Evolutionary conservation across 2,888 invertebrate species (phyloP), one percentile per base, ranked within the genome.

Genomic region (Tethea ocularis): DNA sequence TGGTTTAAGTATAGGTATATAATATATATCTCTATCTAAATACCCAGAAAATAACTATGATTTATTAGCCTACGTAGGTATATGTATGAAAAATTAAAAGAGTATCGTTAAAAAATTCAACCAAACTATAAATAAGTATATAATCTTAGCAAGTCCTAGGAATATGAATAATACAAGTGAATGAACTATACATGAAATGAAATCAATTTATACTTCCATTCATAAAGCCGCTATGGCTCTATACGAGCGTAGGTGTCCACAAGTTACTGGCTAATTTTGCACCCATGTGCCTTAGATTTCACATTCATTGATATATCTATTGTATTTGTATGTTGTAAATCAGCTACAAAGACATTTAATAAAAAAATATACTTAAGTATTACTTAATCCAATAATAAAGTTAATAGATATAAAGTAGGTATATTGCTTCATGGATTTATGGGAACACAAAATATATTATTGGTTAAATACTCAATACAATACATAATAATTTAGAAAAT

Each of bases 121-220:
- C 33, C 2, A 33, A 13, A 33, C 4, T 33, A 13, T 33, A 33
- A 74, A 80, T 80, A 33, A 74, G 80, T 80, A 72, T 68, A 60
- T 46, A 55, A 59, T 58, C 68, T 15, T 26, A 26, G 7, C 7
- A 26, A 26, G 56, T 61, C 61, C 58, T 62, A 61, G 60, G 66
- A 65, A 63, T 63, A 69, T 75, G 73, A 77, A 79, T 78, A 77
- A 76, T 73, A 74, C 66, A 69, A 80, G 82, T 80, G 83, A 84
- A 85, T 81, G 84, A 87, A 85, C 87, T 80, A 72, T 67, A 71
- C 73, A 73, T 78, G 78, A 75, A 80, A 73, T 78, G 78, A 75
- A 80, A 86, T 82, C 82, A 83, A 83, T 84, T 86, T 46, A 82
- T 81, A 75, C 77, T 78, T 79, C 82, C 84, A 87, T 89, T 88